Percentiles rank a stretch among this genome's conserved stretches.
These are phyloP conservation scores for Oplegnathus fasciatus DNA, from an alignment of 2,113 vertebrate species.

Conservation along the genomic window DNA sequence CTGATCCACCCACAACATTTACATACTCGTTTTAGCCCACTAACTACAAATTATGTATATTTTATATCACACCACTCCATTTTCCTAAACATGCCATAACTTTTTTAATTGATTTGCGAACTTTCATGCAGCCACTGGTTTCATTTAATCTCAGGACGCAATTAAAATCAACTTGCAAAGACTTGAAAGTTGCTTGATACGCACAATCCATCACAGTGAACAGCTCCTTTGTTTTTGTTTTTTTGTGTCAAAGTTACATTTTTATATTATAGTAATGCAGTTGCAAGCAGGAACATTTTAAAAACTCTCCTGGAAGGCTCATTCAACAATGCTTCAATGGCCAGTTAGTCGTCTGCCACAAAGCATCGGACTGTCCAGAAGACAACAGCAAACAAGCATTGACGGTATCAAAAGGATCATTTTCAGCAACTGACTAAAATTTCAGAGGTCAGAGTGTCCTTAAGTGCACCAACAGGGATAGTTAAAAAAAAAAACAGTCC, in stretches of 20 bases:
- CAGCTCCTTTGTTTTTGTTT: slow-evolving; percentile 18
- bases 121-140: slow-evolving; percentile 5
- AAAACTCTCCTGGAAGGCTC: not conserved
- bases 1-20: not conserved
- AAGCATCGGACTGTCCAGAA: not conserved
- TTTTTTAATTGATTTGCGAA: slow-evolving; percentile 13
- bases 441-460: slow-evolving; percentile 2
- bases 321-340: slow-evolving; percentile 11
- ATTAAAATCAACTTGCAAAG: slow-evolving; percentile 39
- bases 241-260: slow-evolving; percentile 12
- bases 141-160: slow-evolving; percentile 32
- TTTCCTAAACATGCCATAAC: slow-evolving; percentile 1
- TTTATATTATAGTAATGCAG: not conserved
- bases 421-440: not conserved
- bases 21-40: not conserved
- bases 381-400: not conserved
- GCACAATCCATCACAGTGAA: slow-evolving; percentile 36
- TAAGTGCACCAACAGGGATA: not conserved
- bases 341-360: not conserved
- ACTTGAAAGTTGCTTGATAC: slow-evolving; percentile 35
- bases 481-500: not conserved
- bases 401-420: not conserved
- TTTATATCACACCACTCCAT: not conserved
- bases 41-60: not conserved
- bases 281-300: slow-evolving; percentile 7